A percentile compares a stretch with the other conserved stretches of the same genome.
These are phyloP conservation scores for Holotrichia oblita DNA, from an alignment of 1,140 invertebrate genomes.

Conservation along the genomic window DNA sequence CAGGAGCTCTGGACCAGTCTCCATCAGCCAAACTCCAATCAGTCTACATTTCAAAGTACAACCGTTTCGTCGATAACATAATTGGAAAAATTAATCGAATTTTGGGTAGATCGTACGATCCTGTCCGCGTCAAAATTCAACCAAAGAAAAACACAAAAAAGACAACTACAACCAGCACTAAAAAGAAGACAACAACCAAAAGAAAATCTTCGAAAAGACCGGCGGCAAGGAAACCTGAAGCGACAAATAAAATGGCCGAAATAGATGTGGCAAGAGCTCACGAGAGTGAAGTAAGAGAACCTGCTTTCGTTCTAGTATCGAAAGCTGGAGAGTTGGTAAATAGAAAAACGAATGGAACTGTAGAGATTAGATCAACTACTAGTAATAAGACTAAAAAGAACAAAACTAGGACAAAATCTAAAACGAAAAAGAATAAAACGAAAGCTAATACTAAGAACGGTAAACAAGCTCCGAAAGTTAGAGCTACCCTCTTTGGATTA, in stretches of 20 bases:
- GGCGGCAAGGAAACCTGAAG: slow-evolving; percentile 38
- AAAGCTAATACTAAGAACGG: slow-evolving; percentile 57
- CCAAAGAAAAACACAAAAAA: slow-evolving; percentile 66
- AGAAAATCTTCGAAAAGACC: slow-evolving; percentile 46
- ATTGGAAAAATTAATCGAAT: slow-evolving; percentile 81
- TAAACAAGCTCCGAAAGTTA: slow-evolving; percentile 70
- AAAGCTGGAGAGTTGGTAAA: slow-evolving; percentile 45
- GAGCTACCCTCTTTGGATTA: slow-evolving; percentile 80
- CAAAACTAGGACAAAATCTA: slow-evolving; percentile 44
- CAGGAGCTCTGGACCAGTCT: slow-evolving; percentile 6
- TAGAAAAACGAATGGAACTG: slow-evolving; percentile 24
- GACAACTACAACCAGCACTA: slow-evolving; percentile 50
- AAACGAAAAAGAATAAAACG: slow-evolving; percentile 58
- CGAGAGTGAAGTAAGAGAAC: slow-evolving; percentile 53
- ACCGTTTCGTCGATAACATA: slow-evolving; percentile 83
- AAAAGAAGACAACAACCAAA: slow-evolving; percentile 56
- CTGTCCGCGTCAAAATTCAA: slow-evolving; percentile 81
- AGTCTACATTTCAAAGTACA: slow-evolving; percentile 80
- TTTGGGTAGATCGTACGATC: slow-evolving; percentile 79
- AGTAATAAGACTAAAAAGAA: slow-evolving; percentile 44
- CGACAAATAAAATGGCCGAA: slow-evolving; percentile 53
- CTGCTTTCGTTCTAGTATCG: slow-evolving; percentile 57
- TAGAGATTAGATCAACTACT: slow-evolving; percentile 37
- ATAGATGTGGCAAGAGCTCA: slow-evolving; percentile 45
- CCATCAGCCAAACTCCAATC: slow-evolving; percentile 64